Percentiles rank a stretch among this genome's conserved stretches.
Evolutionary conservation across 2,888 invertebrate species (phyloP).

Genomic region (Epirrhoe alternata): DNA sequence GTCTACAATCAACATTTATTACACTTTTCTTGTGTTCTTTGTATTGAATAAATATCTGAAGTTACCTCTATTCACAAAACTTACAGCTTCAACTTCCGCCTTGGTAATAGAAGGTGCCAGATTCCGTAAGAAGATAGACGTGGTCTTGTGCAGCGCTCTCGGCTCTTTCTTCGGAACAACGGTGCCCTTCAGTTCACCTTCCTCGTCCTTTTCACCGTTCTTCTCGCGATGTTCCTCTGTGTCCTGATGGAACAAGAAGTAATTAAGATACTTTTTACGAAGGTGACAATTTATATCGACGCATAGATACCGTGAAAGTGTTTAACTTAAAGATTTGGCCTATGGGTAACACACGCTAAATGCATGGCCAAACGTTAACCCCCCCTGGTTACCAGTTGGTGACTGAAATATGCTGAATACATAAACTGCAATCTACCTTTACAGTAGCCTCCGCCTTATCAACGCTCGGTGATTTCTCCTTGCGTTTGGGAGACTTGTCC

Average conservation of each 20-base stretch:
- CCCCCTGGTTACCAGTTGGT: too few species aligned
- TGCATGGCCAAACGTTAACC: too few species aligned
- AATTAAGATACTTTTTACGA: neutral
- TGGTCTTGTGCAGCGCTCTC: slow-evolving; percentile 95
- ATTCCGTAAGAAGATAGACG: slow-evolving; percentile 98
- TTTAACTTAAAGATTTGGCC: too few species aligned
- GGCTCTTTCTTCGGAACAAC: slow-evolving; percentile 80
- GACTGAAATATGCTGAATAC: too few species aligned
- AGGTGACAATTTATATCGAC: neutral
- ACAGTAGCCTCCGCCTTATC: slow-evolving; percentile 60
- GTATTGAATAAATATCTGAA: too few species aligned
- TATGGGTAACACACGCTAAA: too few species aligned
- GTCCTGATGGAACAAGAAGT: slow-evolving; percentile 35
- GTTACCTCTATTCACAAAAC: slow-evolving; percentile 51
- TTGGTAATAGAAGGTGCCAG: slow-evolving; percentile 98
- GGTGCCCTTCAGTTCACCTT: slow-evolving; percentile 71
- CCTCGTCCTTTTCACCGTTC: slow-evolving; percentile 75
- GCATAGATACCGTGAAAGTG: neutral
- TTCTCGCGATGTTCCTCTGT: slow-evolving; percentile 66
- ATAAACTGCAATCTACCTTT: too few species aligned
- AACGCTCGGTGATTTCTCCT: slow-evolving; percentile 67
- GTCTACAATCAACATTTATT: too few species aligned
- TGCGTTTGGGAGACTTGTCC: slow-evolving; percentile 68
- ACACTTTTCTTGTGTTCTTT: too few species aligned
- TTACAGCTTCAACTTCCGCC: slow-evolving; percentile 97